A percentile compares a stretch with the other conserved stretches of the same genome.
Evolutionary conservation across 1,140 invertebrate species (phyloP).

Genomic region (Philaenus spumarius): DNA sequence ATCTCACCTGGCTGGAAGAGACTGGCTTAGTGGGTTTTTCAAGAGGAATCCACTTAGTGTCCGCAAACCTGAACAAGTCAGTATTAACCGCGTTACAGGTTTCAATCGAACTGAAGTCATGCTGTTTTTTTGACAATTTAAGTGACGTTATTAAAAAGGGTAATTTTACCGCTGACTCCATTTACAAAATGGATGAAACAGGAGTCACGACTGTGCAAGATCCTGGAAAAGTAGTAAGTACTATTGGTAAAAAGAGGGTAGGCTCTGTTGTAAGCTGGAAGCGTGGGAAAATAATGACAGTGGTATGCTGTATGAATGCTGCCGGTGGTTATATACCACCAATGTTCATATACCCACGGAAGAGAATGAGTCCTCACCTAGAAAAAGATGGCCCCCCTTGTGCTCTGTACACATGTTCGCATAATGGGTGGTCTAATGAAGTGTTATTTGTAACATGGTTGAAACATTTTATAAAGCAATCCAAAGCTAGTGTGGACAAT

Average conservation of each 20-base stretch:
- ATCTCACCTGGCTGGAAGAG: no score
- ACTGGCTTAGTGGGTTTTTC: conserved; percentile 30
- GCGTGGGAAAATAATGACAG: conserved; percentile 33
- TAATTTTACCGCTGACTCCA: conserved; percentile 10
- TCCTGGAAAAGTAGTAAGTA: conserved; percentile 21
- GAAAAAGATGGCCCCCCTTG: conserved; percentile 31
- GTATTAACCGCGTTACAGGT: conserved; percentile 16
- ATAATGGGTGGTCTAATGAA: conserved; percentile 36
- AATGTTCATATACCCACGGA: conserved; percentile 38
- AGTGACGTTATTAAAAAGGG: conserved; percentile 32
- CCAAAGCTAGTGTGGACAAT: conserved; percentile 13
- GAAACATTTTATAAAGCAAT: conserved; percentile 27
- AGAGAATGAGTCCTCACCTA: conserved; percentile 27
- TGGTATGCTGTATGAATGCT: conserved; percentile 33
- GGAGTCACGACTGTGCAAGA: conserved; percentile 36
- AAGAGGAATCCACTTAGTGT: conserved; percentile 26
- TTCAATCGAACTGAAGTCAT: conserved; percentile 25
- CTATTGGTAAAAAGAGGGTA: conserved; percentile 18
- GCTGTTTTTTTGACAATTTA: conserved; percentile 34
- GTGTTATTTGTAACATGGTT: conserved; percentile 34
- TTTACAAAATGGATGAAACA: conserved; percentile 40
- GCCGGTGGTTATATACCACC: conserved; percentile 35
- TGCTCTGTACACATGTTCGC: conserved; percentile 31
- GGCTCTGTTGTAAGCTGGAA: conserved; percentile 26
- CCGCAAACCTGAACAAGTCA: no score